These are phyloP conservation scores for Pomatorhinus ruficollis DNA, from an alignment of 2,113 vertebrate genomes.

Conservation along the genomic window DNA sequence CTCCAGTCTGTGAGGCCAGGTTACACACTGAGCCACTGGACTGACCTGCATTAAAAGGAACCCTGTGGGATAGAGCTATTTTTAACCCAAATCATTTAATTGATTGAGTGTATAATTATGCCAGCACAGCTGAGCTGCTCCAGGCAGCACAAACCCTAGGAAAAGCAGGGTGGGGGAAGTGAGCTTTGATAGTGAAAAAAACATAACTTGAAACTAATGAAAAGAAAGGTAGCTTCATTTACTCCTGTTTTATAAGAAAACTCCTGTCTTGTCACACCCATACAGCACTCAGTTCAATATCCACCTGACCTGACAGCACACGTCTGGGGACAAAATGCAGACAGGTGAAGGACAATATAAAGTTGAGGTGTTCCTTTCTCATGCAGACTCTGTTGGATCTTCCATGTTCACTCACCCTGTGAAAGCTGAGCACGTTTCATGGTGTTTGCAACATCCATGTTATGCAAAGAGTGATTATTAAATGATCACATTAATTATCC, in stretches of 20 bases:
- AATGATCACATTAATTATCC: not conserved
- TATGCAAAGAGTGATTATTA: not conserved
- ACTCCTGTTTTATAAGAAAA: not conserved
- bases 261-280: not conserved
- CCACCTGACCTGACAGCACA: not conserved
- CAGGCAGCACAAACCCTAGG: not conserved
- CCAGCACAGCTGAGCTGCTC: not conserved
- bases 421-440: not conserved
- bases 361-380: not conserved
- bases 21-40: not conserved
- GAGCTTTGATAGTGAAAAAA: not conserved
- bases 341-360: not conserved
- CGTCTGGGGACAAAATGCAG: not conserved
- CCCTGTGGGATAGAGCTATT: not conserved
- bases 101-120: not conserved
- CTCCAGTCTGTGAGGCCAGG: not conserved
- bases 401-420: not conserved
- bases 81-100: constrained; percentile 5
- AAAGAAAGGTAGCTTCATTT: not conserved
- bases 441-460: not conserved
- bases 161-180: not conserved
- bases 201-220: not conserved
- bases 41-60: not conserved
- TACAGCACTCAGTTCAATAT: not conserved
- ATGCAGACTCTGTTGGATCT: not conserved